Evolutionary conservation across 2,113 vertebrate species (phyloP).

Genomic region (Rutilus rutilus): DNA sequence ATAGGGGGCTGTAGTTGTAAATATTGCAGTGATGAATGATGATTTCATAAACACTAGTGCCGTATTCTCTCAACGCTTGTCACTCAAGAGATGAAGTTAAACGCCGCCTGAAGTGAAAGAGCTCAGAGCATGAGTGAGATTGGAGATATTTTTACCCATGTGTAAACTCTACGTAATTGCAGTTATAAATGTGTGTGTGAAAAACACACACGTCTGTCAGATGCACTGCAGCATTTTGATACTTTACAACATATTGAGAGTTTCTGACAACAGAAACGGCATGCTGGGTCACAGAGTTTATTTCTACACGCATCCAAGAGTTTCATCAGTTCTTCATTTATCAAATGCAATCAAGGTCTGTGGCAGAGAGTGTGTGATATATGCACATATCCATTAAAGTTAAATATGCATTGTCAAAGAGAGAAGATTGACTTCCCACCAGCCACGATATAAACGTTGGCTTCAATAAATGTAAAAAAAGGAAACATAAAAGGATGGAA

Average conservation of each 20-base stretch:
- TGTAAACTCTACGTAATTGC: neutral
- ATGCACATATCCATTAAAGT: constrained; percentile 11
- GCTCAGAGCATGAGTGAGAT: neutral
- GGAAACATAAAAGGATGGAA: constrained; percentile 38
- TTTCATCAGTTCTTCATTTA: neutral
- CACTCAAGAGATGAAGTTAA: neutral
- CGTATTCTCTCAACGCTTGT: neutral
- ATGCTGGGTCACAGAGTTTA: neutral
- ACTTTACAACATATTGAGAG: neutral
- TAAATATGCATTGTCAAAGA: constrained; percentile 12
- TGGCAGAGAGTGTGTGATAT: no score
- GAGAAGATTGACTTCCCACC: neutral
- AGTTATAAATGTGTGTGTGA: neutral
- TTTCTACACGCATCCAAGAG: neutral
- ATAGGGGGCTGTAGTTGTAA: neutral
- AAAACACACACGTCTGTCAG: neutral
- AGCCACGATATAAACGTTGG: neutral
- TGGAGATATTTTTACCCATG: neutral
- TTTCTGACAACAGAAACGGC: neutral
- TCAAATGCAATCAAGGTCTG: neutral
- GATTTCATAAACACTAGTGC: neutral
- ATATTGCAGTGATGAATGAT: neutral
- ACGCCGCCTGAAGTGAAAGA: neutral
- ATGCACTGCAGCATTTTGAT: neutral
- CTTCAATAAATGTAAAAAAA: constrained; percentile 25